phyloP scores from a whole-genome alignment of 2,888 invertebrate genomes.

The Odontocolon sp. region DNA sequence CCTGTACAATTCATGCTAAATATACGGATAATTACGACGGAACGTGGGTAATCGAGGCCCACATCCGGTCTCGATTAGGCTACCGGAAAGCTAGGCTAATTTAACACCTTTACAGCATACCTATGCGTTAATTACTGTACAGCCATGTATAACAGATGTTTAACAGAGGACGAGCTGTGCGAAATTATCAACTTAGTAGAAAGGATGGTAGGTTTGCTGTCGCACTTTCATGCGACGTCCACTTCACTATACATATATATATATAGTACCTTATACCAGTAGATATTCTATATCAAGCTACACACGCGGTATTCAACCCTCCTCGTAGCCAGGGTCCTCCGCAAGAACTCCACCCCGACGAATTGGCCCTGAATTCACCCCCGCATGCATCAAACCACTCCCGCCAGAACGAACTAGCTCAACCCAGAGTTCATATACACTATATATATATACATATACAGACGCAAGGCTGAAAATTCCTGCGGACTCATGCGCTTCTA shows the following conservation, averaged over 20 bases:
- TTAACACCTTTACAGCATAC: too few relatives aligned
- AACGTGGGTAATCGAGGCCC: conserved; percentile 23
- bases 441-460: conserved; percentile 4
- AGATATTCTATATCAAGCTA: not conserved
- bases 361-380: conserved; percentile 4
- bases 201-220: not conserved
- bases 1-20: conserved; percentile 19
- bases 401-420: not conserved
- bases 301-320: not conserved
- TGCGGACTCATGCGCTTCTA: conserved; percentile 25
- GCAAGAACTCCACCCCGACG: conserved; percentile 3
- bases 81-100: conserved; percentile 20
- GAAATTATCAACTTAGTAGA: conserved; percentile 15
- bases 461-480: conserved; percentile 30
- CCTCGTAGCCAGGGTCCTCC: not conserved
- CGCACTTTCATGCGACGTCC: not conserved
- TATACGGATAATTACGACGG: conserved; percentile 37
- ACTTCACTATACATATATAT: not conserved
- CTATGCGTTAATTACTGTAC: too few relatives aligned
- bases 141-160: not conserved
- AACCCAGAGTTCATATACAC: not conserved
- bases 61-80: not conserved
- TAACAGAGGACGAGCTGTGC: conserved; percentile 13
- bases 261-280: not conserved
- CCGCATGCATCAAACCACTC: conserved; percentile 6